Evolutionary conservation across 2,888 invertebrate species (phyloP), one percentile per base, ranked within the genome.

Genomic region (Noctua pronuba): DNA sequence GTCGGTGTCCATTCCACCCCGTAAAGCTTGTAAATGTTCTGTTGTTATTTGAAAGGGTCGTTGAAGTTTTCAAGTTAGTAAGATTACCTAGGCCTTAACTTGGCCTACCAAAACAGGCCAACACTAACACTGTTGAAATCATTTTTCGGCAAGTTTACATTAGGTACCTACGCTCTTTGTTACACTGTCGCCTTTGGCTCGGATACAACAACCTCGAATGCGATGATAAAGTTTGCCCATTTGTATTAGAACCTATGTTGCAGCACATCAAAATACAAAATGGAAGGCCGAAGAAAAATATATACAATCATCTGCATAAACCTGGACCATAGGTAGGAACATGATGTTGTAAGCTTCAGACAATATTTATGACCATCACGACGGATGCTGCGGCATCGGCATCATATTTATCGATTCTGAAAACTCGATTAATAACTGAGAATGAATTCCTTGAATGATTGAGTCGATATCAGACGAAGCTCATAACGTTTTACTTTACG

Each of bases 321-420:
- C 0, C 7, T 16, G 13, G 35, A 24, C 5, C 21, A 11, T 35
- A 44, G 16, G n/a, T 46, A 21, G 38, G 13, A n/a, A 18, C 49
- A 13, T 31, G 31, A 64, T 44, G n/a, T 3, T 41, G 28, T 76
- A 35, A 65, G 28, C 49, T 35, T 58, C 38, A 65, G 10, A 60
- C 31, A 52, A 35, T 60, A 69, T 77, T 62, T 44, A 70, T 41
- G 52, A 65, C 35, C 21, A 31, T 66, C 31, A 28, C 70, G 58
- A 69, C 66, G 64, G 73, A 79, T 71, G 73, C 84, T 76, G 84
- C 49, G 70, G 75, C 24, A 58, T 49, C 65, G 55, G n/a, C 65
- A 69, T 55, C 65, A 76, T 58, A 77, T 79, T 86, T 75, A 88
- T 81, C 75, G 88, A 87, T 87, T 87, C 88, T 67, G 70, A 83